Evolutionary conservation across 2,113 vertebrate species (phyloP).

Genomic region (Trematocara marginatum): DNA sequence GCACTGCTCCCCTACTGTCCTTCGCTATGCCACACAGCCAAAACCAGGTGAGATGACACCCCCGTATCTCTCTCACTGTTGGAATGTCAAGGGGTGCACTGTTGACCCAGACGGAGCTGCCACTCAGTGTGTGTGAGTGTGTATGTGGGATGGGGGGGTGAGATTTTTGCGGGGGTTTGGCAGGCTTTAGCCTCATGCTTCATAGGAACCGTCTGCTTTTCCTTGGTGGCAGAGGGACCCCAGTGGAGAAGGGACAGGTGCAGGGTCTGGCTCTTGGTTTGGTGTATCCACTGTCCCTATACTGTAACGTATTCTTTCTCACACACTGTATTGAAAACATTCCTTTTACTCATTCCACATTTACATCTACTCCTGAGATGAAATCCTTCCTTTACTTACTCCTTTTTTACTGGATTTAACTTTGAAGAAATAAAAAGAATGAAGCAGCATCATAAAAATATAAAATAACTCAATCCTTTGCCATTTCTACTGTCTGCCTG

Average conservation of each 20-base stretch:
- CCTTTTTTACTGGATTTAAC: neutral
- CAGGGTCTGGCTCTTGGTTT: conserved; percentile 18
- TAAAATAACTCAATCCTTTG: neutral
- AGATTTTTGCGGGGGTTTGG: conserved; percentile 8
- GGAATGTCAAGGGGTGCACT: conserved; percentile 53
- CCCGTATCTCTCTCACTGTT: conserved; percentile 44
- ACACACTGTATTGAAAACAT: conserved; percentile 14
- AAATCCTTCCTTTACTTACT: neutral
- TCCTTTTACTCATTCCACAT: conserved; percentile 1
- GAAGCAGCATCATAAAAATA: neutral
- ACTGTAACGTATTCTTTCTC: neutral
- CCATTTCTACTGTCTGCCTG: neutral
- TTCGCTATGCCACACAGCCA: conserved; percentile 27
- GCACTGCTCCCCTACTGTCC: conserved; percentile 19
- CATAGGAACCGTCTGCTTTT: conserved; percentile 46
- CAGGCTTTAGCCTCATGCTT: conserved; percentile 14
- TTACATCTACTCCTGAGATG: neutral
- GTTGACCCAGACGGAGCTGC: conserved; percentile 72
- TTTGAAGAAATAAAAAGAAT: neutral
- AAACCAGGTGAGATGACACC: conserved; percentile 64
- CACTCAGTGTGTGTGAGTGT: conserved; percentile 68
- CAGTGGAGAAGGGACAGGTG: conserved; percentile 73
- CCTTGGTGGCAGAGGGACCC: conserved; percentile 38
- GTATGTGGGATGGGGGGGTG: neutral
- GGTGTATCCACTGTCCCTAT: neutral